A percentile compares a stretch with the other conserved stretches of the same genome.
Conservation (phyloP, 2,888 invertebrate genomes). For the Epinotia nisella region DNA sequence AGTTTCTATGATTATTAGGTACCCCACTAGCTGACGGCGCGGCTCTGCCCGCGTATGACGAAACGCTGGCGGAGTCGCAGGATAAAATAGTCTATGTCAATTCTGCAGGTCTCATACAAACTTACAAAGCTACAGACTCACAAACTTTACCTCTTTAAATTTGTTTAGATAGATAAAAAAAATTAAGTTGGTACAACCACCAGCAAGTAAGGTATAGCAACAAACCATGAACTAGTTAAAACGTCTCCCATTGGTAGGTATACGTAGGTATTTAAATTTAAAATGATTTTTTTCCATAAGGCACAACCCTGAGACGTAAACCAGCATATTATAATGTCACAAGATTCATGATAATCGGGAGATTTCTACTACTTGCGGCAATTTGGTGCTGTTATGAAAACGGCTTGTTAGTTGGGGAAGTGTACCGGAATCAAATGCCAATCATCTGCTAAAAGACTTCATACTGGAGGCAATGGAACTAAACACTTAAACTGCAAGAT, state of each 20-base stretch:
- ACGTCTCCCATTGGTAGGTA: too few relatives aligned
- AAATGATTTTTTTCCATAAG: neutral
- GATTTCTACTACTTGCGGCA: slow-evolving; percentile 64
- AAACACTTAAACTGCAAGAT: slow-evolving; percentile 46
- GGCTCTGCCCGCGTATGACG: too few relatives aligned
- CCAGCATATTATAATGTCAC: slow-evolving; percentile 74
- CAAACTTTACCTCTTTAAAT: too few relatives aligned
- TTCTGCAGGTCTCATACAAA: neutral
- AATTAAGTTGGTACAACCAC: too few relatives aligned
- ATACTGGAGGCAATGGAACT: slow-evolving; percentile 35
- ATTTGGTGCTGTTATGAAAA: slow-evolving; percentile 69
- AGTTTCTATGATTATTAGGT: too few relatives aligned
- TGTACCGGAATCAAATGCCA: slow-evolving; percentile 80
- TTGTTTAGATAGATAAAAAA: too few relatives aligned
- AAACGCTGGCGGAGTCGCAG: neutral
- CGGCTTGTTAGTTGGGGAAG: slow-evolving; percentile 79
- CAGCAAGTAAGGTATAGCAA: too few relatives aligned
- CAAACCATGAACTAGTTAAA: too few relatives aligned
- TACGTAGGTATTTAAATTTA: too few relatives aligned
- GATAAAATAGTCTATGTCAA: neutral
- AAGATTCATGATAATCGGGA: slow-evolving; percentile 63
- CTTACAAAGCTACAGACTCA: neutral
- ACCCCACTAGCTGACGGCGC: too few relatives aligned
- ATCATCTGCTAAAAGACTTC: slow-evolving; percentile 63
- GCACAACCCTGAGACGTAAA: slow-evolving; percentile 63